Evolutionary conservation across 2,113 vertebrate species (phyloP).

Genomic region (Ranitomeya imitator): DNA sequence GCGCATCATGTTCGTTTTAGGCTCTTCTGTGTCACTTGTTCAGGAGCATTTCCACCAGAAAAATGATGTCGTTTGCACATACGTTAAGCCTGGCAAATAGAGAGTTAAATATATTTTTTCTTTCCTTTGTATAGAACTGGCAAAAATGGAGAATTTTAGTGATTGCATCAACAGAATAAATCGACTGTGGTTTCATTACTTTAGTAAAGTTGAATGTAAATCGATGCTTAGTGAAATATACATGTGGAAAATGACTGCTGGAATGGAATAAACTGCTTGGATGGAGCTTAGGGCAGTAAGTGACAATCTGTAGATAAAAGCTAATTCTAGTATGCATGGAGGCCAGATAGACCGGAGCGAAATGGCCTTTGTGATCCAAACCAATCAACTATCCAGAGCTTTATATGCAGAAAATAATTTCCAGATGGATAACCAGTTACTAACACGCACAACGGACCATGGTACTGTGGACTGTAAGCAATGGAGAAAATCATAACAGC

Average conservation of each 20-base stretch:
- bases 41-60: no score
- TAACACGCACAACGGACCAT: neutral
- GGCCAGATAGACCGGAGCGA: constrained; percentile 13
- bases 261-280: constrained; percentile 13
- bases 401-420: constrained; percentile 25
- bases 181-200: neutral
- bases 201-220: constrained; percentile 16
- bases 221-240: neutral
- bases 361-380: constrained; percentile 42
- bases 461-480: constrained; percentile 18
- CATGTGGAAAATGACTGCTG: constrained; percentile 29
- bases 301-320: constrained; percentile 36
- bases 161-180: neutral
- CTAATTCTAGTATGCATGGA: constrained; percentile 39
- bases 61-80: no score
- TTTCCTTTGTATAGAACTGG: neutral
- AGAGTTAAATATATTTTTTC: neutral
- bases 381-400: constrained; percentile 32
- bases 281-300: constrained; percentile 36
- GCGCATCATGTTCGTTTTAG: no score
- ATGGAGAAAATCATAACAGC: neutral
- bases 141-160: neutral
- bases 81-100: no score
- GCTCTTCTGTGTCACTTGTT: no score
- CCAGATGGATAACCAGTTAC: constrained; percentile 26